phyloP scores from a whole-genome alignment of 2,797 vertebrate genomes.

The Crenichthys baileyi region DNA sequence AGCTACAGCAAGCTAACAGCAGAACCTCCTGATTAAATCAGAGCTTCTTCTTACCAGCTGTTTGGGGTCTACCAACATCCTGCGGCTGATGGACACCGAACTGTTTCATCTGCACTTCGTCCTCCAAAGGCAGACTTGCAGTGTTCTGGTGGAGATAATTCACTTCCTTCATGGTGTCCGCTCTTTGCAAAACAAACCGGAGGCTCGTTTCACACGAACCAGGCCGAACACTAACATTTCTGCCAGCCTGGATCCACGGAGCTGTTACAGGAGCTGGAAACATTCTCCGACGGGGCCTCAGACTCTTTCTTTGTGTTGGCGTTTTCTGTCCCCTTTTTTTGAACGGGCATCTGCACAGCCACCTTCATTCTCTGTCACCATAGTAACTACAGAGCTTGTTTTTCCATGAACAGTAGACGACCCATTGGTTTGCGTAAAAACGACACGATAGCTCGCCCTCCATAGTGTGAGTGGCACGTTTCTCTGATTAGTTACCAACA shows the following conservation, averaged over 20 bases:
- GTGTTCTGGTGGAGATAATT: neutral
- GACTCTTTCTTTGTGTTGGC: neutral
- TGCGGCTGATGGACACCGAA: conserved; percentile 2
- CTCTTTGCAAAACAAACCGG: neutral
- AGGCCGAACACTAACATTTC: neutral
- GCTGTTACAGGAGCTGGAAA: conserved; percentile 2
- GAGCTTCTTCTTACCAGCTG: conserved; percentile 15
- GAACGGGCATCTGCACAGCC: conserved; percentile 17
- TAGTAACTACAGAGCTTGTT: neutral
- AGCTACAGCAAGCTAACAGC: neutral
- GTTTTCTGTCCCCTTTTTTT: neutral
- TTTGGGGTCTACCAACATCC: conserved; percentile 4
- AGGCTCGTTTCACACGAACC: conserved; percentile 8
- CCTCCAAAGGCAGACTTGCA: neutral
- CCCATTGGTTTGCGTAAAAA: neutral
- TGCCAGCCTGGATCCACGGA: neutral
- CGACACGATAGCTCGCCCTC: neutral
- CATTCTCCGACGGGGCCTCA: neutral
- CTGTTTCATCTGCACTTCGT: conserved; percentile 8
- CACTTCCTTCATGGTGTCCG: conserved; percentile 22
- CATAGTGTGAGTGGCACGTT: neutral
- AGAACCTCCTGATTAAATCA: neutral
- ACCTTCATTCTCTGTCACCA: neutral
- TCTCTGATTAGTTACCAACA: neutral
- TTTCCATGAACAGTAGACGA: neutral